Conservation (phyloP, 2,797 vertebrate genomes). For the Hippopotamyrus pictus region DNA sequence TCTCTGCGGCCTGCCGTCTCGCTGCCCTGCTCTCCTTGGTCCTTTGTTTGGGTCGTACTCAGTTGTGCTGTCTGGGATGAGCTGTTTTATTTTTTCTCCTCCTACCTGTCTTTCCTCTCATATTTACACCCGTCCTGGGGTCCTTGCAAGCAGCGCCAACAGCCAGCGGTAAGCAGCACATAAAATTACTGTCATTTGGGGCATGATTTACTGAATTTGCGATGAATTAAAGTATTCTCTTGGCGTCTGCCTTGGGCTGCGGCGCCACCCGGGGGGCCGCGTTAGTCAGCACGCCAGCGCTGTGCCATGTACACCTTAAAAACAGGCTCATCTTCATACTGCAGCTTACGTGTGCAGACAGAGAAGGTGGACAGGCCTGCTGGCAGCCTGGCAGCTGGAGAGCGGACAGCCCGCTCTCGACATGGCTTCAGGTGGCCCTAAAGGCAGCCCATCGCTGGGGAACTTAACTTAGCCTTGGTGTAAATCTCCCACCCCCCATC, state of each 20-base stretch:
- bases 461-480: slow-evolving; percentile 6
- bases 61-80: background rate
- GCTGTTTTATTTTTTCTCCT: background rate
- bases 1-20: background rate
- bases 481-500: background rate
- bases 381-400: background rate
- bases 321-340: background rate
- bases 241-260: background rate
- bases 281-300: background rate
- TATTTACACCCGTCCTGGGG: background rate
- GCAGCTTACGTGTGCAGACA: background rate
- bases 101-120: background rate
- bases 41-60: background rate
- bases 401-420: background rate
- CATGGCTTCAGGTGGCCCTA: background rate
- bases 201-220: background rate
- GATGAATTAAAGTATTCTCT: background rate
- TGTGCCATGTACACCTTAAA: background rate
- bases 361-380: background rate
- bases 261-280: background rate
- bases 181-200: background rate
- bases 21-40: background rate
- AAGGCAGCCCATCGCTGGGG: background rate
- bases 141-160: background rate
- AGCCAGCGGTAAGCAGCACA: background rate